These are phyloP conservation scores for Drosophila koepferae DNA, from an alignment of 2,888 invertebrate genomes.

Conservation along the genomic window DNA sequence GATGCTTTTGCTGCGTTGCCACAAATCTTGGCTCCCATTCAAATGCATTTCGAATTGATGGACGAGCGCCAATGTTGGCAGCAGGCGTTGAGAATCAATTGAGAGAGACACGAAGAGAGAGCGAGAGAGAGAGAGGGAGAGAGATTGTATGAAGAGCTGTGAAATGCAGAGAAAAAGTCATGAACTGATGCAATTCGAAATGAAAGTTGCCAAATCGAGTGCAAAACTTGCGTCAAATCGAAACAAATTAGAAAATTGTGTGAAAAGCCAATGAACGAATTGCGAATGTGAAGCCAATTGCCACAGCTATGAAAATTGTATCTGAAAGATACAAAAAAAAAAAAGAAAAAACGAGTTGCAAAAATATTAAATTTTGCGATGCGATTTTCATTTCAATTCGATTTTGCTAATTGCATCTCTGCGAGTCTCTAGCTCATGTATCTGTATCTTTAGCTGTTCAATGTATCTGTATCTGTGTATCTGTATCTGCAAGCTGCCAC, in stretches of 20 bases:
- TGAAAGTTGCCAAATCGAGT: conserved; percentile 70
- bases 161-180: conserved; percentile 30
- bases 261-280: conserved; percentile 45
- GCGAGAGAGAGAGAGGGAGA: neutral
- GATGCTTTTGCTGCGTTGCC: conserved; percentile 23
- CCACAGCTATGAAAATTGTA: conserved; percentile 15
- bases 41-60: conserved; percentile 53
- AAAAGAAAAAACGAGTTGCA: neutral
- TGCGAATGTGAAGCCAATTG: conserved; percentile 20
- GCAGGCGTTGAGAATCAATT: conserved; percentile 48
- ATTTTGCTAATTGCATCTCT: conserved; percentile 32
- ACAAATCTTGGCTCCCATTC: conserved; percentile 50
- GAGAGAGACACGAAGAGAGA: conserved; percentile 13
- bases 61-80: conserved; percentile 49
- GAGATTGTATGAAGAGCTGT: neutral
- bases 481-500: conserved; percentile 12
- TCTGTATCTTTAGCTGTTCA: neutral
- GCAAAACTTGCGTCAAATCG: conserved; percentile 72
- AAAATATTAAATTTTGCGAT: conserved; percentile 35
- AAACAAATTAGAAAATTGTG: conserved; percentile 53
- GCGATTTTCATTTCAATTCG: conserved; percentile 48
- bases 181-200: conserved; percentile 59
- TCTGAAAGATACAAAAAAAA: conserved; percentile 15
- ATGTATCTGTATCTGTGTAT: neutral
- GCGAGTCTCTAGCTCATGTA: conserved; percentile 8